Percentiles rank a stretch among this genome's conserved stretches.
Conservation (phyloP, 2,797 vertebrate species). For the Poeciliopsis infans region DNA sequence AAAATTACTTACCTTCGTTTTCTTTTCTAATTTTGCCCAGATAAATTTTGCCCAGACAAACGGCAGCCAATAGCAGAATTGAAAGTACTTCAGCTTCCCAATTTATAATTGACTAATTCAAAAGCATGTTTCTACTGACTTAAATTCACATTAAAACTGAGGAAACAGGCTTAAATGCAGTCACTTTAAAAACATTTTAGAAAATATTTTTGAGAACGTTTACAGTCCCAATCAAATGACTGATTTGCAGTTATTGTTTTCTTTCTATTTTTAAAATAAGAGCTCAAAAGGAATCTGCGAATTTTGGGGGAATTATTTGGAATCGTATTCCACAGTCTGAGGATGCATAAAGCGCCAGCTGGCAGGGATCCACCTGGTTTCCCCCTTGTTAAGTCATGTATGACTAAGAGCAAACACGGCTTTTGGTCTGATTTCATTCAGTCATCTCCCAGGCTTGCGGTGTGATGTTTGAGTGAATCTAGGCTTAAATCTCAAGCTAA, state of each 20-base stretch:
- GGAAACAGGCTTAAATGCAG: background rate
- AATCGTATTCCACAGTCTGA: background rate
- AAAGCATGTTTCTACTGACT: background rate
- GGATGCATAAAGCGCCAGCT: background rate
- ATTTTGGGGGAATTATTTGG: background rate
- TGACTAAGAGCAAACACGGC: background rate
- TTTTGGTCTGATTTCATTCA: background rate
- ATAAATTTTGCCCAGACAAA: too few relatives aligned
- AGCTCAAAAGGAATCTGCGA: background rate
- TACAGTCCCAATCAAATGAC: background rate
- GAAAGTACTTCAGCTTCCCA: too few relatives aligned
- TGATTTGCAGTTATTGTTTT: background rate
- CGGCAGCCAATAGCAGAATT: too few relatives aligned
- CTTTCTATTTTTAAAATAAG: background rate
- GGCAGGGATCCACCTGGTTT: background rate
- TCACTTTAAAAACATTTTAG: background rate
- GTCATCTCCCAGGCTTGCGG: background rate
- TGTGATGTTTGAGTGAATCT: background rate
- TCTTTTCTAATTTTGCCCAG: background rate
- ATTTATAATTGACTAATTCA: background rate
- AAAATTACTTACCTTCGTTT: background rate
- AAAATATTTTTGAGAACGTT: background rate
- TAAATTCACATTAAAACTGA: background rate
- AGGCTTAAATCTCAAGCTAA: background rate
- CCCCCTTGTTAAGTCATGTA: background rate